Evolutionary conservation across 2,113 vertebrate genomes (phyloP).

Genomic region (Rhodinocichla rosea): DNA sequence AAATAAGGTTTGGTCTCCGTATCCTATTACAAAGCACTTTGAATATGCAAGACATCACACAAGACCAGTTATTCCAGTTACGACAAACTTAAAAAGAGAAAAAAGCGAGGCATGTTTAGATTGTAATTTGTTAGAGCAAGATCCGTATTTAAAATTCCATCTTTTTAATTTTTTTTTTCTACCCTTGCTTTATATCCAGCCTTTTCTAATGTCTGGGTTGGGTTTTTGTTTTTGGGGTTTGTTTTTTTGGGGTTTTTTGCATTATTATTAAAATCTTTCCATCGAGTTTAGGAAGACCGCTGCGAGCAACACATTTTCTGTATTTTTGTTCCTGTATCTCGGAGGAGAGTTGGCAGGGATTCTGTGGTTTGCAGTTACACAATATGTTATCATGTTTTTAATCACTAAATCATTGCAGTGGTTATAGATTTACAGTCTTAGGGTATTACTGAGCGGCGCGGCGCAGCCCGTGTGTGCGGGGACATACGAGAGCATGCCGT

Average conservation of each 20-base stretch:
- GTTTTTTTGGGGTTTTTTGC: neutral
- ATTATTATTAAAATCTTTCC: slow-evolving; percentile 68
- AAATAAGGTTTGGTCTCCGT: slow-evolving; percentile 83
- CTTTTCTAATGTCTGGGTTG: slow-evolving; percentile 26
- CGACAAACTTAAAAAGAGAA: slow-evolving; percentile 75
- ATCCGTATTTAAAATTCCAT: slow-evolving; percentile 71
- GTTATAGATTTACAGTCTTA: slow-evolving; percentile 85
- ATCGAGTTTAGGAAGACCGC: slow-evolving; percentile 67
- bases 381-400: slow-evolving; percentile 91
- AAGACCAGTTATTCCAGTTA: slow-evolving; percentile 93
- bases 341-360: slow-evolving; percentile 82
- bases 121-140: slow-evolving; percentile 80
- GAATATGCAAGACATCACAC: slow-evolving; percentile 84
- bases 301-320: slow-evolving; percentile 74
- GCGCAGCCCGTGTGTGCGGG: slow-evolving; percentile 13
- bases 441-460: slow-evolving; percentile 70
- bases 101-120: slow-evolving; percentile 76
- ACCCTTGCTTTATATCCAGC: slow-evolving; percentile 25
- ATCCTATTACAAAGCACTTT: slow-evolving; percentile 87
- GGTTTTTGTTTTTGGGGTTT: neutral
- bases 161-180: slow-evolving; percentile 39
- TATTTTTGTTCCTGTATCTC: slow-evolving; percentile 76
- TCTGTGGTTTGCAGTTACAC: slow-evolving; percentile 90
- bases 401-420: slow-evolving; percentile 90
- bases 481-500: slow-evolving; percentile 45